These are phyloP conservation scores for Eilema caniola DNA, from an alignment of 2,888 invertebrate genomes.

Conservation along the genomic window DNA sequence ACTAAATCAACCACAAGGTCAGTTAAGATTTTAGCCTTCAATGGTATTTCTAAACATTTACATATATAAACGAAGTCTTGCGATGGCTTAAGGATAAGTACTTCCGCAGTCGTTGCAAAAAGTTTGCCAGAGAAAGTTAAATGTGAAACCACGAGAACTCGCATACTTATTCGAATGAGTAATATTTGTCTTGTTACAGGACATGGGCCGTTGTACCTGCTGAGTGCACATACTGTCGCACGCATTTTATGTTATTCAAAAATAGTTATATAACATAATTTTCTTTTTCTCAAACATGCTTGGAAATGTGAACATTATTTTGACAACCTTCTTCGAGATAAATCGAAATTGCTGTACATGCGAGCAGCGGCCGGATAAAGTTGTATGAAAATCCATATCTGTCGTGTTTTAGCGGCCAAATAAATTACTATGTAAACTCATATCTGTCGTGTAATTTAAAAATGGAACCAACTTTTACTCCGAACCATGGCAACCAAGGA, in stretches of 20 bases:
- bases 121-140: conserved; percentile 70
- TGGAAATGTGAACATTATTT: too few species aligned
- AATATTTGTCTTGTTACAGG: conserved; percentile 47
- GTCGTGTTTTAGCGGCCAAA: too few species aligned
- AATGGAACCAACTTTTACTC: too few species aligned
- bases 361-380: too few species aligned
- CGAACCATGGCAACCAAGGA: too few species aligned
- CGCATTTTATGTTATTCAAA: background rate
- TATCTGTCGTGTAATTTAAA: too few species aligned
- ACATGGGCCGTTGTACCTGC: conserved; percentile 23
- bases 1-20: conserved; percentile 59
- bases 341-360: too few species aligned
- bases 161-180: conserved; percentile 52
- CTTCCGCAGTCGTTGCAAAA: conserved; percentile 58
- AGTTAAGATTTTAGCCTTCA: conserved; percentile 47
- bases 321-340: too few species aligned
- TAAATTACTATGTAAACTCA: too few species aligned
- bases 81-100: conserved; percentile 40
- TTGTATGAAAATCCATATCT: too few species aligned
- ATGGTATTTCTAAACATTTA: conserved; percentile 43
- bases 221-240: background rate
- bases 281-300: too few species aligned
- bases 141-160: conserved; percentile 72
- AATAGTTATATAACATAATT: background rate
- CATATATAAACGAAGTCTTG: conserved; percentile 28